Evolutionary conservation across 2,113 vertebrate species (phyloP), one percentile per base, ranked within the genome.

Genomic region (Stegastes partitus): DNA sequence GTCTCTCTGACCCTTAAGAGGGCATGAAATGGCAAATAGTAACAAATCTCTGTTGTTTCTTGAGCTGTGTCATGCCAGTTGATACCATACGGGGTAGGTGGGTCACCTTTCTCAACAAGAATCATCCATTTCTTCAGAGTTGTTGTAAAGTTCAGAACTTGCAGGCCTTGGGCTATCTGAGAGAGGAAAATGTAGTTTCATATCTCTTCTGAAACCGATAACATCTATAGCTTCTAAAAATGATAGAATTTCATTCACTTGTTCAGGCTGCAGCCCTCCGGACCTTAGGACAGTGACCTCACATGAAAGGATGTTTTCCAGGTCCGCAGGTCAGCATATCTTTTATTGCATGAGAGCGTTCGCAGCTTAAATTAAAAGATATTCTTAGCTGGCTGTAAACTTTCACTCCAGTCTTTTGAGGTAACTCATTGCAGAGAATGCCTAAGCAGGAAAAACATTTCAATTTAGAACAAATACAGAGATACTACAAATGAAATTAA

Each of bases 21-120:
- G 84, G 75, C 56, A 81, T 64, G 86, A 91, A 93, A 64, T 85
- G 89, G 10, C 92, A 89, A 15, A 90, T 87, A 37, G 81, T 73
- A 68, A 82, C 68, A 82, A 92, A 92, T 37, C 16, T 85, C 25
- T 67, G 75, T 66, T 19, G 63, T 77, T 49, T 75, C 83, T 8
- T 84, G 51, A 28, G 69, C 56, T 6, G 64, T 76, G 45, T 87
- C 59, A 26, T 91, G 86, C 88, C 93, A 94, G 81, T 89, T 92
- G 54, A 93, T 89, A 74, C 93, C 92, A 49, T 91, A 90, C 3
- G 86, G 31, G 7, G 31, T 9, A 89, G 79, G 69, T 8, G 84
- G 87, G 59, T 94, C 83, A 12, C 90, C 83, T 6, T 91, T 92
- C n/a, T 88, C 49, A 31, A 92, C 89, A 72, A 92, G 94, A 55